Conservation (phyloP, 2,797 vertebrate species). For the Coendou prehensilis region DNA sequence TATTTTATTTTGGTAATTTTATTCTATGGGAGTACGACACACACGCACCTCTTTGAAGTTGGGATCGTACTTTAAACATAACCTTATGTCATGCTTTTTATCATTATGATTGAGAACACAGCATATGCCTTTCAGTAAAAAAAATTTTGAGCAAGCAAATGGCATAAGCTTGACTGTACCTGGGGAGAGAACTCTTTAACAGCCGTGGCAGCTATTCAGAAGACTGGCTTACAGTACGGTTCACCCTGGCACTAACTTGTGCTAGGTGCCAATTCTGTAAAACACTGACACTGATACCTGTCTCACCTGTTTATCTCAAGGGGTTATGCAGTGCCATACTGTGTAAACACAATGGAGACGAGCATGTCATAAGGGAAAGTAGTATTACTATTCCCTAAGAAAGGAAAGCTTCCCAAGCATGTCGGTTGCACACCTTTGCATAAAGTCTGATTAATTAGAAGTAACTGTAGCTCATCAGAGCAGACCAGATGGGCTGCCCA, state of each 20-base stretch:
- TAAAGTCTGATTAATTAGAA: background rate
- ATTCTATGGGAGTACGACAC: background rate
- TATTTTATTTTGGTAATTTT: conserved; percentile 25
- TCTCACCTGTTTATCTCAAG: background rate
- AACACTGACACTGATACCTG: background rate
- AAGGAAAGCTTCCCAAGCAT: background rate
- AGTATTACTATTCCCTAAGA: background rate
- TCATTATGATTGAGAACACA: background rate
- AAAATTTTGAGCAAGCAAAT: conserved; percentile 22
- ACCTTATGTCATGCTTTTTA: background rate
- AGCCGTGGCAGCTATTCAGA: background rate
- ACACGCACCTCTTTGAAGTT: background rate
- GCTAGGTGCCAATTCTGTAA: background rate
- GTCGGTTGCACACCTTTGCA: background rate
- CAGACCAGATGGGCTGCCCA: background rate
- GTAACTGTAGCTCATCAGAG: background rate
- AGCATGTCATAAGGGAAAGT: background rate
- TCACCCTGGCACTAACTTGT: background rate
- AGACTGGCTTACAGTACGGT: background rate
- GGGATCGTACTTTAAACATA: conserved; percentile 29
- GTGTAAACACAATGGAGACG: background rate
- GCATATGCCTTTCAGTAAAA: conserved; percentile 34
- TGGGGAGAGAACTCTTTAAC: background rate
- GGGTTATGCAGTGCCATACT: background rate
- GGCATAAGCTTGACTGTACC: background rate